Percentiles rank a stretch among this genome's conserved stretches.
These are phyloP conservation scores for Chaetoderma sp. DNA, from an alignment of 2,888 invertebrate genomes.

Conservation along the genomic window DNA sequence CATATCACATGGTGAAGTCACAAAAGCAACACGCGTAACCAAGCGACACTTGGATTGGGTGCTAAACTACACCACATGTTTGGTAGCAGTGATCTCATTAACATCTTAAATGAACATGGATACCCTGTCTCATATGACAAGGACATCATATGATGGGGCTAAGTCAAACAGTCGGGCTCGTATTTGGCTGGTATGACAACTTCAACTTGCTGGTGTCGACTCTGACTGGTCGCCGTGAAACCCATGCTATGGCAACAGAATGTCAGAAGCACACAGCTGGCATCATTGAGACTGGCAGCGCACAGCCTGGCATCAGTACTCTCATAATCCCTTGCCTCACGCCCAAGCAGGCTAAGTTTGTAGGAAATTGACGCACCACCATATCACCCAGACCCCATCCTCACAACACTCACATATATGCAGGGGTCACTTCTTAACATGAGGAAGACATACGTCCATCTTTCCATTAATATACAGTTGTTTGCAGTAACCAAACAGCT, in stretches of 20 bases:
- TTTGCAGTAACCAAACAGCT: no score
- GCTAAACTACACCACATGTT: conserved; percentile 22
- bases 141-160: conserved; percentile 5
- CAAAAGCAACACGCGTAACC: conserved; percentile 7
- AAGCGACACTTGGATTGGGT: not conserved
- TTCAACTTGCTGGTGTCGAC: no score
- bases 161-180: no score
- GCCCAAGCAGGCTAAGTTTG: not conserved
- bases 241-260: conserved; percentile 20
- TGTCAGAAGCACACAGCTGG: conserved; percentile 18
- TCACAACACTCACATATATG: conserved; percentile 15
- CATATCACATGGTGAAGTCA: conserved; percentile 7
- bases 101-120: conserved; percentile 20
- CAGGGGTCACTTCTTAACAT: conserved; percentile 13
- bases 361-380: conserved; percentile 16
- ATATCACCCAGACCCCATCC: conserved; percentile 7
- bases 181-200: no score
- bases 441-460: conserved; percentile 7
- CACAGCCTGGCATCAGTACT: no score
- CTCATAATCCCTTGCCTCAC: conserved; percentile 5
- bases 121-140: conserved; percentile 18
- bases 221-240: conserved; percentile 18
- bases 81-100: conserved; percentile 20
- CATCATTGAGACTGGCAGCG: no score
- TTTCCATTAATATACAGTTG: conserved; percentile 22